These are phyloP conservation scores for Nibea albiflora DNA, from an alignment of 2,113 vertebrate species.

Conservation along the genomic window DNA sequence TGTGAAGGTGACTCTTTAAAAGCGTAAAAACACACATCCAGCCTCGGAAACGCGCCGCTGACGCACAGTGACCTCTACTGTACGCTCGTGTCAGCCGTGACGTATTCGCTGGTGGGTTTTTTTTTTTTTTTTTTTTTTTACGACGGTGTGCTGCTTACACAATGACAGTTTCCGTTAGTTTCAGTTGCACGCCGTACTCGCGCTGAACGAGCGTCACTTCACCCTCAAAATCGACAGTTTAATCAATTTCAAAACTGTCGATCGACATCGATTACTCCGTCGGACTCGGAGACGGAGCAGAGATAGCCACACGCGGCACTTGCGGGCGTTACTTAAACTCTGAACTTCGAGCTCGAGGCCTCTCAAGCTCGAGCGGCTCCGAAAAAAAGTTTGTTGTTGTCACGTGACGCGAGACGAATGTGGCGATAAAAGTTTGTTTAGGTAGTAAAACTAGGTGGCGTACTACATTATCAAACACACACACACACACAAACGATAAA, in stretches of 20 bases:
- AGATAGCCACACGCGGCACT: conserved; percentile 39
- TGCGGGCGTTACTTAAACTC: conserved; percentile 32
- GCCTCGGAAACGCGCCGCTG: conserved; percentile 9
- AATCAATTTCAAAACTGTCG: not conserved
- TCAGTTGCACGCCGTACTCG: conserved; percentile 67
- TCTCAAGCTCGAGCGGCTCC: conserved; percentile 68
- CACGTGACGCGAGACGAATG: conserved; percentile 86
- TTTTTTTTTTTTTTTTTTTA: conserved; percentile 53
- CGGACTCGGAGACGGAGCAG: not conserved
- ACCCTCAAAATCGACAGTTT: conserved; percentile 19
- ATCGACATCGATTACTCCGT: not conserved
- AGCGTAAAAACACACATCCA: conserved; percentile 9
- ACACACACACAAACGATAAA: not conserved
- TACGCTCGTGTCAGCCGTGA: conserved; percentile 51
- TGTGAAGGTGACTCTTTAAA: conserved; percentile 47
- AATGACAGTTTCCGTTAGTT: conserved; percentile 81
- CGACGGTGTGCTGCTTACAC: conserved; percentile 82
- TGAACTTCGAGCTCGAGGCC: conserved; percentile 72
- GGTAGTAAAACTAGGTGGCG: conserved; percentile 64
- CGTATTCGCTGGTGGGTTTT: conserved; percentile 41
- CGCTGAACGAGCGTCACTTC: conserved; percentile 54
- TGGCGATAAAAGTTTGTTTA: conserved; percentile 83
- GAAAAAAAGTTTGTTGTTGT: conserved; percentile 89
- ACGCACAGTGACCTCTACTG: conserved; percentile 71
- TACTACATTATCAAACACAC: conserved; percentile 37